These are phyloP conservation scores for Sarcophaga variegata DNA, from an alignment of 2,888 invertebrate genomes.

Conservation along the genomic window DNA sequence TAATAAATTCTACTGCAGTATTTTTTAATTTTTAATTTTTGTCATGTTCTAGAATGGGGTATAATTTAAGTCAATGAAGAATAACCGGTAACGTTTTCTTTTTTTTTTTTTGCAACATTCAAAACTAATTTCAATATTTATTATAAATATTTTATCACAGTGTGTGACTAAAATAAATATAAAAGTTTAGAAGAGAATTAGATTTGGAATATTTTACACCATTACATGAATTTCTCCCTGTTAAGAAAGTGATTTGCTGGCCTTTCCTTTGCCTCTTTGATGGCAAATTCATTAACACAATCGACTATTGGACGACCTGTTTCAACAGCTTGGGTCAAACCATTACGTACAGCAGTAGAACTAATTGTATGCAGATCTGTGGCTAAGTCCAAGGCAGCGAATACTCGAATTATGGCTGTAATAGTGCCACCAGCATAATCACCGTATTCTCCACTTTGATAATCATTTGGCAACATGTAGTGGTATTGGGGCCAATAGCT, in stretches of 20 bases:
- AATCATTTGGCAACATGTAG: slow-evolving; percentile 90
- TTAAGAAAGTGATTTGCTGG: slow-evolving; percentile 83
- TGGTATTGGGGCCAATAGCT: slow-evolving; percentile 92
- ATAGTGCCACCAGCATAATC: slow-evolving; percentile 87
- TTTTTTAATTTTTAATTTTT: too few relatives aligned
- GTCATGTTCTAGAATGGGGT: too few relatives aligned
- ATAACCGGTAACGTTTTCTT: too few relatives aligned
- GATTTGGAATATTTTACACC: too few relatives aligned
- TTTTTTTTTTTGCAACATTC: too few relatives aligned
- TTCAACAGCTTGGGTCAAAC: slow-evolving; percentile 84
- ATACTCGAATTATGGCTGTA: slow-evolving; percentile 87
- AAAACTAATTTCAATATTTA: too few relatives aligned
- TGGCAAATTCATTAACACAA: slow-evolving; percentile 83
- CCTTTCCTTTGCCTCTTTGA: slow-evolving; percentile 79
- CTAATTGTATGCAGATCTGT: slow-evolving; percentile 86
- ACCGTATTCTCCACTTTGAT: slow-evolving; percentile 91
- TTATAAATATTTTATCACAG: too few relatives aligned
- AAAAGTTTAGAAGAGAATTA: too few relatives aligned
- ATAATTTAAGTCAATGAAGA: too few relatives aligned
- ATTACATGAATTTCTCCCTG: slow-evolving; percentile 79
- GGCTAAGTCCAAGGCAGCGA: slow-evolving; percentile 87
- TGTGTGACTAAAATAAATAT: too few relatives aligned
- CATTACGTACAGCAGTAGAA: slow-evolving; percentile 85
- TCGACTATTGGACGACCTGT: slow-evolving; percentile 84
- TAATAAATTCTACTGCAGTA: too few relatives aligned